A percentile compares a stretch with the other conserved stretches of the same genome.
These are phyloP conservation scores for Macropis europaea DNA, from an alignment of 2,888 invertebrate genomes.

Conservation along the genomic window DNA sequence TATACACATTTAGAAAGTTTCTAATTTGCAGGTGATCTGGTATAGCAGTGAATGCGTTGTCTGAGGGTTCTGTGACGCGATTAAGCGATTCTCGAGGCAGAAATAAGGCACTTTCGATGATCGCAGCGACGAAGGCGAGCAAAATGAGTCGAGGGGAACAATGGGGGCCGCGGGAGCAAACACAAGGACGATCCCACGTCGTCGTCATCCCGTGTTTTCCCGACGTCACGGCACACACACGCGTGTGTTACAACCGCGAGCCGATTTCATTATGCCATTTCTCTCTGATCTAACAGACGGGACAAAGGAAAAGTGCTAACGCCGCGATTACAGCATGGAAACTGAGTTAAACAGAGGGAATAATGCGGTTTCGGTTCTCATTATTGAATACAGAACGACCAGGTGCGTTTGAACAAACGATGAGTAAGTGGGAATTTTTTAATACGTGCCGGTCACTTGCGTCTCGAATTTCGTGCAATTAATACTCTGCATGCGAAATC, in stretches of 20 bases:
- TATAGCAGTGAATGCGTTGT: too few species aligned
- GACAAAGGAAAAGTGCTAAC: conserved; percentile 5
- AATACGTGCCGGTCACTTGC: too few species aligned
- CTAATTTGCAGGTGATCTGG: too few species aligned
- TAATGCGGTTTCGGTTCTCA: not conserved
- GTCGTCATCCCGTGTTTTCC: conserved; percentile 61
- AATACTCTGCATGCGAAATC: too few species aligned
- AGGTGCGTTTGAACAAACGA: not conserved
- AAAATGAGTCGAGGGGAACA: conserved; percentile 68
- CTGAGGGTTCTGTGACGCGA: not conserved
- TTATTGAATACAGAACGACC: not conserved
- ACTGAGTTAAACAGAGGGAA: not conserved
- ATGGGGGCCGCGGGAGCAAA: conserved; percentile 78
- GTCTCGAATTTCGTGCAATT: too few species aligned
- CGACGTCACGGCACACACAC: conserved; percentile 39
- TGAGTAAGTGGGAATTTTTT: conserved; percentile 6
- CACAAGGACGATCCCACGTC: conserved; percentile 79
- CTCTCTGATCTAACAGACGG: conserved; percentile 22
- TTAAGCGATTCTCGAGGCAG: conserved; percentile 51
- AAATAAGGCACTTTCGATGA: conserved; percentile 76
- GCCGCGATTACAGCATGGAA: conserved; percentile 8
- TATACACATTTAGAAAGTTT: too few species aligned
- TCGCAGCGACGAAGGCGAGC: conserved; percentile 57
- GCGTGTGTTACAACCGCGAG: conserved; percentile 44
- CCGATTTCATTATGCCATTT: conserved; percentile 58